phyloP scores from a whole-genome alignment of 2,888 invertebrate genomes.

The Trichacis sp. region DNA sequence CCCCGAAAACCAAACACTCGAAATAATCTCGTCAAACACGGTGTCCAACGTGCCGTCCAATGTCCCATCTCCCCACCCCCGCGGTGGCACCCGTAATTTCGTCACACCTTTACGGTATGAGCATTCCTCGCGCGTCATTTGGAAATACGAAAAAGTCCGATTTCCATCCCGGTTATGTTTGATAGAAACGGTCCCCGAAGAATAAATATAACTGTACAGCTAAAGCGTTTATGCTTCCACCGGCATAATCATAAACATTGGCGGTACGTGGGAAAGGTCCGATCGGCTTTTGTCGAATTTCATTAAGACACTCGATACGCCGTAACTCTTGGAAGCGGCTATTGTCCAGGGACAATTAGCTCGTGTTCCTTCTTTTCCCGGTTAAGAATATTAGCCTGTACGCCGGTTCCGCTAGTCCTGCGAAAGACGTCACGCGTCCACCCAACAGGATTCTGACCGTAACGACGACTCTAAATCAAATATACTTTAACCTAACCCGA shows the following conservation, averaged over 20 bases:
- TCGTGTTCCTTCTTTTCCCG: slow-evolving; percentile 1
- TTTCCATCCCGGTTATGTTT: not conserved
- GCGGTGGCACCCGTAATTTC: no score
- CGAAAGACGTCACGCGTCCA: slow-evolving; percentile 15
- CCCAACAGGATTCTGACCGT: slow-evolving; percentile 30
- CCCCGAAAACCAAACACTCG: no score
- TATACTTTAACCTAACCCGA: slow-evolving; percentile 22
- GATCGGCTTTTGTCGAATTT: not conserved
- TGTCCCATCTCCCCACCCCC: no score
- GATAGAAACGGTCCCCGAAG: not conserved
- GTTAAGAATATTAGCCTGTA: slow-evolving; percentile 9
- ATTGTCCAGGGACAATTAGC: slow-evolving; percentile 32
- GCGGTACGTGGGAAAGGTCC: not conserved
- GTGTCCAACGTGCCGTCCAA: no score
- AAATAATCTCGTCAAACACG: no score
- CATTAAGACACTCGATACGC: slow-evolving; percentile 13
- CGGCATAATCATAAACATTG: not conserved
- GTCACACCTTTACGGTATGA: no score
- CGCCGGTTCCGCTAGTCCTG: slow-evolving; percentile 19
- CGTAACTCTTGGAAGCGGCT: slow-evolving; percentile 26
- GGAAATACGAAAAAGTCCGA: no score
- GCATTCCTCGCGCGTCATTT: no score
- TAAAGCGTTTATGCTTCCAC: not conserved
- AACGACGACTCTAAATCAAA: slow-evolving; percentile 43
- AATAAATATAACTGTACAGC: not conserved